Evolutionary conservation across 1,140 invertebrate species (phyloP).

Genomic region (Lucilia sericata): DNA sequence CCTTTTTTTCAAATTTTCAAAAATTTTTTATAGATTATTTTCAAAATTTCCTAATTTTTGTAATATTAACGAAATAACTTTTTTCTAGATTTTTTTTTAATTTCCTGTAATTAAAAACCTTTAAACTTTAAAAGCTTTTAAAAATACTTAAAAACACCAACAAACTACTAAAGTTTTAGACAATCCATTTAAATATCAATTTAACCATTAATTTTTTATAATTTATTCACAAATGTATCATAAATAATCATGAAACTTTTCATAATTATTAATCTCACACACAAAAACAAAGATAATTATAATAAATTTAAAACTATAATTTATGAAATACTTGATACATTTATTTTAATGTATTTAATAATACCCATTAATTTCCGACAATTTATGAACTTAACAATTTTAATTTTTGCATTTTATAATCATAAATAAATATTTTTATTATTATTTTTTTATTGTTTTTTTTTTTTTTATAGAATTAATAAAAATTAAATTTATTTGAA

Average conservation of each 20-base stretch:
- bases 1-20: too few relatives aligned
- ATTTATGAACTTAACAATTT: not conserved
- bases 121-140: too few relatives aligned
- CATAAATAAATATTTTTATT: not conserved
- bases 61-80: too few relatives aligned
- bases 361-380: slow-evolving; percentile 5
- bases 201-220: not conserved
- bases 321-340: not conserved
- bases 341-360: not conserved
- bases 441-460: not conserved
- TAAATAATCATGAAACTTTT: slow-evolving; percentile 2
- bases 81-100: too few relatives aligned
- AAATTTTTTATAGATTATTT: too few relatives aligned
- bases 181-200: too few relatives aligned
- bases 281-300: not conserved
- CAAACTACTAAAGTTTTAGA: too few relatives aligned
- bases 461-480: not conserved
- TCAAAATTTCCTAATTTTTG: too few relatives aligned
- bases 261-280: not conserved
- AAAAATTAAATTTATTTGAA: not conserved
- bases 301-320: slow-evolving; percentile 5
- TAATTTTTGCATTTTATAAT: slow-evolving; percentile 12
- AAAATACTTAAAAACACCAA: too few relatives aligned
- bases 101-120: too few relatives aligned
- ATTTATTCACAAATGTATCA: not conserved